Percentiles rank a stretch among this genome's conserved stretches.
Conservation (phyloP, 1,140 invertebrate species). For the Carcinoscorpius rotundicauda region DNA sequence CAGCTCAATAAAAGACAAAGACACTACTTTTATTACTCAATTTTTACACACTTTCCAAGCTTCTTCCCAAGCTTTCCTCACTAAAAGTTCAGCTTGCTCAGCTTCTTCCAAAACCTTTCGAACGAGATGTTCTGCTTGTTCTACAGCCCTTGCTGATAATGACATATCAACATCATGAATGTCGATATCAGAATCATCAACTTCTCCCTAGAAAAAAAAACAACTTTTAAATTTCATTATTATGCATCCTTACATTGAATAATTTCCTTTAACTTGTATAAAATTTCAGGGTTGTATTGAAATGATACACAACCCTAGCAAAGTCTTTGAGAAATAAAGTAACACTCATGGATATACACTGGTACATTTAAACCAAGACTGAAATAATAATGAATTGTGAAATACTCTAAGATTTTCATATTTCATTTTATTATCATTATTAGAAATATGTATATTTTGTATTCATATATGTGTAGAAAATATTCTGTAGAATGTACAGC, state of each 20-base stretch:
- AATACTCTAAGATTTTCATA: too few species aligned
- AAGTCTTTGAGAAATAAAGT: background rate
- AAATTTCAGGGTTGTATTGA: background rate
- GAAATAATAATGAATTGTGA: too few species aligned
- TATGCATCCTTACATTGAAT: background rate
- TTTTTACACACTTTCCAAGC: constrained; percentile 53
- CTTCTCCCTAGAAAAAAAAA: constrained; percentile 5
- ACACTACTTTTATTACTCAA: too few species aligned
- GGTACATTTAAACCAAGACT: too few species aligned
- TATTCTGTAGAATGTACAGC: too few species aligned
- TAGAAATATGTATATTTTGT: too few species aligned
- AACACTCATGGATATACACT: background rate
- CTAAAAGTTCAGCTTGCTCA: constrained; percentile 87
- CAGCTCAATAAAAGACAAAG: too few species aligned
- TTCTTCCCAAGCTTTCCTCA: constrained; percentile 54
- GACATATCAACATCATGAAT: constrained; percentile 31
- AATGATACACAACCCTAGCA: background rate
- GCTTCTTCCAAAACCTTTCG: constrained; percentile 84
- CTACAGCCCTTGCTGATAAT: constrained; percentile 71
- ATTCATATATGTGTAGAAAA: too few species aligned
- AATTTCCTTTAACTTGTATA: background rate
- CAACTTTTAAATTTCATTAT: background rate
- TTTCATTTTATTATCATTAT: too few species aligned
- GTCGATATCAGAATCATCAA: constrained; percentile 14
- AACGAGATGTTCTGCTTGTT: constrained; percentile 88